These are phyloP conservation scores for Stratiomys singularior DNA, from an alignment of 2,888 invertebrate species.

Conservation along the genomic window DNA sequence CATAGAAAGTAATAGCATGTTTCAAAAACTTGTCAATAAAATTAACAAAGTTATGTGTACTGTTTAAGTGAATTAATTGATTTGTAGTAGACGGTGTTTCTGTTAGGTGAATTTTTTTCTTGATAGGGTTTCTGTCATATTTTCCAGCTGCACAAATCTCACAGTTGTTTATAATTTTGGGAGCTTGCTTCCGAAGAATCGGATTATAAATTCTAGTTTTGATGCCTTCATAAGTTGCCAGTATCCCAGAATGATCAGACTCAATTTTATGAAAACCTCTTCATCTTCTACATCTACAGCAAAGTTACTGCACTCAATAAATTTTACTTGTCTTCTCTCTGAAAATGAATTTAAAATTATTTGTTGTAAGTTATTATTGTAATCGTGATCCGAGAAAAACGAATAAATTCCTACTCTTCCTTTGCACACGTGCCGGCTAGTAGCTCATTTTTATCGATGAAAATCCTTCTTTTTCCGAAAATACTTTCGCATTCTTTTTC, in stretches of 20 bases:
- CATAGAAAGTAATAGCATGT: too few relatives aligned
- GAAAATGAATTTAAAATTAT: conserved; percentile 52
- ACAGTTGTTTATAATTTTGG: too few relatives aligned
- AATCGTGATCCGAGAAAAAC: conserved; percentile 50
- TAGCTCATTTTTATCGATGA: conserved; percentile 51
- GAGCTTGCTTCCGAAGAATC: conserved; percentile 41
- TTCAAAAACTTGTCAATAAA: too few relatives aligned
- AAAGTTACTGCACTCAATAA: conserved; percentile 51
- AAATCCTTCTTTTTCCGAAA: too few relatives aligned
- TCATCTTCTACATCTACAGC: conserved; percentile 53
- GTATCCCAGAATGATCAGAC: too few relatives aligned
- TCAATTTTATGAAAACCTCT: conserved; percentile 50
- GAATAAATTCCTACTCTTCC: too few relatives aligned
- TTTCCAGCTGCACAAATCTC: too few relatives aligned
- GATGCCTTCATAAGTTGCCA: too few relatives aligned
- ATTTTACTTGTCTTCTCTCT: conserved; percentile 52
- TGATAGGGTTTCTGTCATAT: too few relatives aligned
- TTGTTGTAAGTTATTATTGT: conserved; percentile 47
- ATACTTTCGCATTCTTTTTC: conserved; percentile 46
- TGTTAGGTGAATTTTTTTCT: too few relatives aligned
- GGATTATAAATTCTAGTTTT: conserved; percentile 54
- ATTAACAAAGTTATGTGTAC: too few relatives aligned
- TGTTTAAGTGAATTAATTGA: conserved; percentile 38
- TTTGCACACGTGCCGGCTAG: conserved; percentile 49
- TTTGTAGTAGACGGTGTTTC: too few relatives aligned